Evolutionary conservation across 2,113 vertebrate species (phyloP), one percentile per base, ranked within the genome.

Genomic region (Scophthalmus maximus): DNA sequence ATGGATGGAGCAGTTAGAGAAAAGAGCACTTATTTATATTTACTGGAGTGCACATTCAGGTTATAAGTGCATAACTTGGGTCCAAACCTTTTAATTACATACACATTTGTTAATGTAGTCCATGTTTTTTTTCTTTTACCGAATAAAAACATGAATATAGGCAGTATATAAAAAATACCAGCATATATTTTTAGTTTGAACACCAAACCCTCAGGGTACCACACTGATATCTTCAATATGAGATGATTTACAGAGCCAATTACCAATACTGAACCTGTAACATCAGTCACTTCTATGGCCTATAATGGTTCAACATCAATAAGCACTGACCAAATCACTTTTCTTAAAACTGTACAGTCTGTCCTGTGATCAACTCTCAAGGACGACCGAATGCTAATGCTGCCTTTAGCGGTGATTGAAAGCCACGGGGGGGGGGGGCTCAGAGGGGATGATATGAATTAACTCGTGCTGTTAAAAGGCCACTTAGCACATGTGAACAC

Each of bases 401-500:
- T 64, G 61, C 67, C 57, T 36, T 67, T 34, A 42, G 25, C 25
- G 60, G 18, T 78, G 80, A 80, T 38, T 71, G 73, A 82, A 64
- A 71, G 64, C 68, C 53, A 3, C 29, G 30, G 56, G 36, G 30
- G 42, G 30, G 56, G 36, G 30, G 42, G 9, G 58, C 17, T 61
- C 2, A 3, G 1, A 15, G 38, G 36, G 60, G 27, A 64, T 59
- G n/a, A 34, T 30, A 61, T 51, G 20, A 50, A 79, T 76, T 8
- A 63, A 18, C 38, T 30, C 64, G 57, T 53, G 25, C 15, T 26
- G 14, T 36, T 59, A 68, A 85, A 74, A 72, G 66, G 58, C 58
- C 81, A 74, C 76, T 79, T 79, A 53, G 68, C 44, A 34, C 65
- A 71, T 46, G 34, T 70, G 76, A 79, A n/a, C 65, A 69, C 49